phyloP scores from a whole-genome alignment of 2,797 vertebrate species.

The Melopsittacus undulatus region DNA sequence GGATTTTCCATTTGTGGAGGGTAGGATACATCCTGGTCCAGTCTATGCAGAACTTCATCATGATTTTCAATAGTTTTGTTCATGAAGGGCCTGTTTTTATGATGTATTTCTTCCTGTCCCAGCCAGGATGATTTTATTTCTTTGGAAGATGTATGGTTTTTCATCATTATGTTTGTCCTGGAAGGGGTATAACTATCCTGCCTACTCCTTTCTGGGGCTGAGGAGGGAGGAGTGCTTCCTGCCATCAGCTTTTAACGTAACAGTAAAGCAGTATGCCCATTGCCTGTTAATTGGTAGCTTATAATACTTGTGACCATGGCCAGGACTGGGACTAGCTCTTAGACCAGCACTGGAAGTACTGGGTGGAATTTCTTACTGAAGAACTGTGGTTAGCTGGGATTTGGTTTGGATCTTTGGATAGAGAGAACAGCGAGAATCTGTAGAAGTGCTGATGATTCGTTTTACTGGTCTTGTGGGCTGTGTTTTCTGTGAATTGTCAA shows the following conservation, averaged over 20 bases:
- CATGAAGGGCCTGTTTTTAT: neutral
- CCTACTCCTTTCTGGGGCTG: neutral
- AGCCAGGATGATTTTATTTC: neutral
- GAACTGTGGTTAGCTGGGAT: conserved; percentile 20
- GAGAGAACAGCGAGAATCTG: neutral
- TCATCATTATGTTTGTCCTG: conserved; percentile 9
- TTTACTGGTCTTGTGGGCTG: neutral
- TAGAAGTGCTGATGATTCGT: neutral
- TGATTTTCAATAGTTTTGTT: neutral
- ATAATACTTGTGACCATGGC: neutral
- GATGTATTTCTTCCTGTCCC: neutral
- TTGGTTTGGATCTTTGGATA: neutral
- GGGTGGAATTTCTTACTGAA: conserved; percentile 15
- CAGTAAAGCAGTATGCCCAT: neutral
- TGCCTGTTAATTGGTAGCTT: conserved; percentile 17
- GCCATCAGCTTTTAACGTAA: neutral
- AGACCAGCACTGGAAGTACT: neutral
- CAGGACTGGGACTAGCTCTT: neutral
- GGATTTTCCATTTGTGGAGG: conserved; percentile 96
- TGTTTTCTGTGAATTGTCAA: neutral
- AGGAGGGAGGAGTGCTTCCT: neutral
- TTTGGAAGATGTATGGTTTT: neutral
- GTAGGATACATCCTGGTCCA: conserved; percentile 71
- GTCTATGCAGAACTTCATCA: neutral
- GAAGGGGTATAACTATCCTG: neutral